Evolutionary conservation across 2,888 invertebrate species (phyloP).

Genomic region (Drosophila mayaguana): DNA sequence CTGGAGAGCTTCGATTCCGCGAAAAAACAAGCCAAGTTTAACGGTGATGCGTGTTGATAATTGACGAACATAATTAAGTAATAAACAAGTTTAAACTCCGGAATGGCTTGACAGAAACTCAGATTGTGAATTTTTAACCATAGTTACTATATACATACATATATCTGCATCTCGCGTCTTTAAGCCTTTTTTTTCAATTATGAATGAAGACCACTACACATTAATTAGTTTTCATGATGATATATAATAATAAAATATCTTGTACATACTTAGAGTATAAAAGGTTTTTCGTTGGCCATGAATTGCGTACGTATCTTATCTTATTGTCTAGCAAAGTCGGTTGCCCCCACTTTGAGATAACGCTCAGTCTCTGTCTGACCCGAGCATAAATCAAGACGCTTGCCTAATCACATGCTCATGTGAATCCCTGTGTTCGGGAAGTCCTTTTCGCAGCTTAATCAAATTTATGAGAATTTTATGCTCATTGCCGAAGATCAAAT

Average conservation of each 20-base stretch:
- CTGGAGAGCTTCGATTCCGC: conserved; percentile 29
- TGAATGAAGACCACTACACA: no score
- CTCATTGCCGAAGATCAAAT: conserved; percentile 69
- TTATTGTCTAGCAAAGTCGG: no score
- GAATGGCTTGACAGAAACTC: neutral
- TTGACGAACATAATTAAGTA: neutral
- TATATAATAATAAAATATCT: neutral
- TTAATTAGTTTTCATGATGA: neutral
- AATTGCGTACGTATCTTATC: neutral
- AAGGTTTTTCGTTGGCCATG: neutral
- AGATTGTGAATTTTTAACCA: neutral
- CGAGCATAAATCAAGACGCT: conserved; percentile 59
- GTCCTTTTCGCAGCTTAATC: conserved; percentile 56
- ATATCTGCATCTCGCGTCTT: neutral
- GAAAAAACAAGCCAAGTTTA: conserved; percentile 1
- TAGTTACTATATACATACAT: neutral
- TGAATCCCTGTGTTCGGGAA: neutral
- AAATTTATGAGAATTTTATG: conserved; percentile 78
- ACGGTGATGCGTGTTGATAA: neutral
- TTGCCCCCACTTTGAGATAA: neutral
- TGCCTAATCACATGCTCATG: conserved; percentile 3
- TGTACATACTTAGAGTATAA: neutral
- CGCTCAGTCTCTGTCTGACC: neutral
- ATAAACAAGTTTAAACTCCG: neutral
- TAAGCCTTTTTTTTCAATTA: no score